These are phyloP conservation scores for Bombus ignitus DNA, from an alignment of 1,140 invertebrate genomes.

Conservation along the genomic window DNA sequence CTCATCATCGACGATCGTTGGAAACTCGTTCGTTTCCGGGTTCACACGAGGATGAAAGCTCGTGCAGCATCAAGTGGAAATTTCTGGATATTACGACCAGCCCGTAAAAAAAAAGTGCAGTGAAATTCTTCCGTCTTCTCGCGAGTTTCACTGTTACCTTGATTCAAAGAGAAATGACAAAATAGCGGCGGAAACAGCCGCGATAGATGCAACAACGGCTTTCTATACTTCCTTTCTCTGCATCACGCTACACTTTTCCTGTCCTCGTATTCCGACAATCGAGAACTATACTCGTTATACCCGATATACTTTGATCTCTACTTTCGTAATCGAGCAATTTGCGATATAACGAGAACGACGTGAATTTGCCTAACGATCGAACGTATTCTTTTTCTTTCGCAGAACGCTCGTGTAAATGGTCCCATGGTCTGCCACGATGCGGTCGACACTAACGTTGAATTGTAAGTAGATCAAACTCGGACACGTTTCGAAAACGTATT, in stretches of 20 bases:
- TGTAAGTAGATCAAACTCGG: constrained; percentile 58
- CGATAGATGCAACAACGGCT: constrained; percentile 35
- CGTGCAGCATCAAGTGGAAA: neutral
- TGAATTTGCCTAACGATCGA: constrained; percentile 18
- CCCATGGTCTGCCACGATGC: constrained; percentile 71
- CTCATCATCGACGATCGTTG: neutral
- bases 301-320: neutral
- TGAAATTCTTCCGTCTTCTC: constrained; percentile 51
- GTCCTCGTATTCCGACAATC: constrained; percentile 29
- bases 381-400: constrained; percentile 43
- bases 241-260: constrained; percentile 49
- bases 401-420: constrained; percentile 61
- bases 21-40: neutral
- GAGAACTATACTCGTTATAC: neutral
- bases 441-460: constrained; percentile 55
- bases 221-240: constrained; percentile 62
- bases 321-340: neutral
- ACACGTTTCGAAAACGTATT: neutral
- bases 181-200: constrained; percentile 54
- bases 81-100: neutral
- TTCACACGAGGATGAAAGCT: neutral
- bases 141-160: constrained; percentile 48
- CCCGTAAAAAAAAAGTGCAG: constrained; percentile 31
- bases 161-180: constrained; percentile 59
- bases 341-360: no score